phyloP scores from a whole-genome alignment of 2,888 invertebrate species.

The Gandaritis pyraliata region DNA sequence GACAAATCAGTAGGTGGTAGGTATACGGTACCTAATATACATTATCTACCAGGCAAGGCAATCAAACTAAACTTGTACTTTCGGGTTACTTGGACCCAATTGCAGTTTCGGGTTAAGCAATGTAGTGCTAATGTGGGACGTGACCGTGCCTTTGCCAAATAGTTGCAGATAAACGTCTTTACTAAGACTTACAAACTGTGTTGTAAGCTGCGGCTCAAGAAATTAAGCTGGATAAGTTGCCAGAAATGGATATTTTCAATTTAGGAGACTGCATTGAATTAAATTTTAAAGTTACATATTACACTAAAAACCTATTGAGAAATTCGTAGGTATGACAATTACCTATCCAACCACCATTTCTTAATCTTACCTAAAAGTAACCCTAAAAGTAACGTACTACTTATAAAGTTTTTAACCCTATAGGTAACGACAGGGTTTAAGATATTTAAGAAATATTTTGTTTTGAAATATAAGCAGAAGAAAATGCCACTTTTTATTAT shows the following conservation, averaged over 20 bases:
- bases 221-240: slow-evolving; percentile 37
- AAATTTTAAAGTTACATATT: slow-evolving; percentile 13
- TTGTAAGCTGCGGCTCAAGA: slow-evolving; percentile 11
- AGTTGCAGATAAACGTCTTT: slow-evolving; percentile 37
- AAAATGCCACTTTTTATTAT: too few relatives aligned
- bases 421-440: too few relatives aligned
- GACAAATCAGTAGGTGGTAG: background rate
- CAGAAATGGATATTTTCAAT: slow-evolving; percentile 42
- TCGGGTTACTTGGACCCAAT: slow-evolving; percentile 17
- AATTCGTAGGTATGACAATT: background rate
- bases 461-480: too few relatives aligned
- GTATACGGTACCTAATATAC: background rate
- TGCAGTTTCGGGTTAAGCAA: slow-evolving; percentile 37
- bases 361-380: too few relatives aligned
- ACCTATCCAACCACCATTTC: background rate
- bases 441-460: too few relatives aligned
- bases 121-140: slow-evolving; percentile 71
- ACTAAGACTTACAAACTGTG: slow-evolving; percentile 19
- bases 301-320: background rate
- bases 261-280: slow-evolving; percentile 31
- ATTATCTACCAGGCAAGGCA: slow-evolving; percentile 11
- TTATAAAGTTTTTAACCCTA: too few relatives aligned
- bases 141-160: slow-evolving; percentile 51
- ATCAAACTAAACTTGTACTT: slow-evolving; percentile 7
- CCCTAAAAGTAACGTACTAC: too few relatives aligned